A percentile compares a stretch with the other conserved stretches of the same genome.
These are phyloP conservation scores for Poecilia gillii DNA, from an alignment of 2,797 vertebrate species.

Conservation along the genomic window DNA sequence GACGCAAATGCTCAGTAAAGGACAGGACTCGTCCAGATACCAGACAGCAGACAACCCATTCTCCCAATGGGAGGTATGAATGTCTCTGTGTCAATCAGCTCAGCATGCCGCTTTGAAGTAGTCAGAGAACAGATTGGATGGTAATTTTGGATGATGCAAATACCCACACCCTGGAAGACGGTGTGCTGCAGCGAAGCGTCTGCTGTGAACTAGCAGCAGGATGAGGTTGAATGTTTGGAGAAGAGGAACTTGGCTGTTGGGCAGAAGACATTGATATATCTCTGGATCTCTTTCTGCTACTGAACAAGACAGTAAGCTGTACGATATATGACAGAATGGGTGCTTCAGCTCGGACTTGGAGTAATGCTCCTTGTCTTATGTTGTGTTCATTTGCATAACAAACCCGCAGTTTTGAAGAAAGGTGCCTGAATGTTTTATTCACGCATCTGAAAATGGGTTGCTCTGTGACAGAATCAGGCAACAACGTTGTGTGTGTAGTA, in stretches of 20 bases:
- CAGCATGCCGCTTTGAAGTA: slow-evolving; percentile 50
- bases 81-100: slow-evolving; percentile 60
- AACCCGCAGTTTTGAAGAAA: slow-evolving; percentile 59
- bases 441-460: slow-evolving; percentile 76
- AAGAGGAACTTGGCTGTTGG: slow-evolving; percentile 8
- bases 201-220: neutral
- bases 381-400: slow-evolving; percentile 58
- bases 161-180: slow-evolving; percentile 26
- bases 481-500: slow-evolving; percentile 60
- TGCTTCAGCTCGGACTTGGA: slow-evolving; percentile 35
- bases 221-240: slow-evolving; percentile 12
- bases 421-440: slow-evolving; percentile 80
- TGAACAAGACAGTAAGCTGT: slow-evolving; percentile 31
- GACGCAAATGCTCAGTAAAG: slow-evolving; percentile 49
- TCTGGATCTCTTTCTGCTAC: neutral
- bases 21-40: slow-evolving; percentile 61
- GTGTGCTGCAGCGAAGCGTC: slow-evolving; percentile 14
- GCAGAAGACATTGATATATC: slow-evolving; percentile 8
- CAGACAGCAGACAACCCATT: slow-evolving; percentile 53
- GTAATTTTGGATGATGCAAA: slow-evolving; percentile 50
- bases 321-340: slow-evolving; percentile 55
- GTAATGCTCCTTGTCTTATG: slow-evolving; percentile 40
- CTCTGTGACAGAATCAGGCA: slow-evolving; percentile 77
- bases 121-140: slow-evolving; percentile 26
- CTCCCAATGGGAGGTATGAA: slow-evolving; percentile 52